A percentile compares a stretch with the other conserved stretches of the same genome.
phyloP scores from a whole-genome alignment of 35 echinoderm and acorn worm genomes.

The Apostichopus japonicus region DNA sequence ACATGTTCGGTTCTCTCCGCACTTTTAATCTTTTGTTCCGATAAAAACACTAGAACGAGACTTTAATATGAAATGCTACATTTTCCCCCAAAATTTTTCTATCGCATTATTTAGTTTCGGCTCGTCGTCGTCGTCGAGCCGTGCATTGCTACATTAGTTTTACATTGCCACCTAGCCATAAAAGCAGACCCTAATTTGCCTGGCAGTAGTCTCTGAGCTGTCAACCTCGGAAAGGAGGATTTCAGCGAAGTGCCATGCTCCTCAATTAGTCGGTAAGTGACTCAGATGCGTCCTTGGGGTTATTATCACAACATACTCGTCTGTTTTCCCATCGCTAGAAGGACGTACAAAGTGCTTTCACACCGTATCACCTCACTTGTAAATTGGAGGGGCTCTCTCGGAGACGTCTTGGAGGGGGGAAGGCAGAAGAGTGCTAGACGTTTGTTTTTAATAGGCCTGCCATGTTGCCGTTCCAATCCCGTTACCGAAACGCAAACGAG shows the following conservation, averaged over 20 bases:
- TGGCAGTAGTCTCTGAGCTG: constrained; percentile 36
- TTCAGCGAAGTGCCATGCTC: neutral
- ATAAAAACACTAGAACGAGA: too few species aligned
- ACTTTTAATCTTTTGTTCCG: too few species aligned
- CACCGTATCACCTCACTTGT: constrained; percentile 30
- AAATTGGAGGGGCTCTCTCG: constrained; percentile 33
- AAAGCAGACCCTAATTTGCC: constrained; percentile 49
- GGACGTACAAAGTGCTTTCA: constrained; percentile 55
- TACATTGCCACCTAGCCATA: constrained; percentile 35
- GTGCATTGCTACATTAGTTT: constrained; percentile 28
- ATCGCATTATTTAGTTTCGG: too few species aligned
- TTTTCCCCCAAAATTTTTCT: too few species aligned
- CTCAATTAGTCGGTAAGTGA: constrained; percentile 61
- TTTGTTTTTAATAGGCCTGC: constrained; percentile 56
- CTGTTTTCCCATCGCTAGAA: constrained; percentile 51
- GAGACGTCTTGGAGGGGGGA: neutral
- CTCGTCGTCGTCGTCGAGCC: too few species aligned
- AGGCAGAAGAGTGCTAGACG: neutral
- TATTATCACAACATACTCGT: constrained; percentile 60
- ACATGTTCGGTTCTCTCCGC: too few species aligned
- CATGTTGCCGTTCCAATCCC: constrained; percentile 42
- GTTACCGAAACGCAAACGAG: constrained; percentile 40
- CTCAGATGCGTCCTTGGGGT: constrained; percentile 48
- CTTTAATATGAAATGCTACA: too few species aligned
- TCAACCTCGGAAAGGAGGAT: constrained; percentile 22